Evolutionary conservation across 1,140 invertebrate species (phyloP).

Genomic region (Caerostris extrusa): DNA sequence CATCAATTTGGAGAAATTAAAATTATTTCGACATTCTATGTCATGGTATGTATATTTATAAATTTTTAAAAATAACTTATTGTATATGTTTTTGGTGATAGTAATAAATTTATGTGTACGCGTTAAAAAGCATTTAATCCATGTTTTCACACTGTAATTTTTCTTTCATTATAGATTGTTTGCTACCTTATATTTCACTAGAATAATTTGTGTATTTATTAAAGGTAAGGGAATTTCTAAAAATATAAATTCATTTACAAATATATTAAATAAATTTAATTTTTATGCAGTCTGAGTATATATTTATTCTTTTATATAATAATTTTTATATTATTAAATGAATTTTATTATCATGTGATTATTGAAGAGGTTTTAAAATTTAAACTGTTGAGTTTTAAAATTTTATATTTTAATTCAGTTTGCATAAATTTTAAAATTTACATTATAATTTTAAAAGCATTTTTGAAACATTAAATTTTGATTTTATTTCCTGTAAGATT

Average conservation of each 20-base stretch:
- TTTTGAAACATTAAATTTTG: no score
- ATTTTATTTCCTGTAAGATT: no score
- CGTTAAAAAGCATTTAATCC: neutral
- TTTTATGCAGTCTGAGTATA: no score
- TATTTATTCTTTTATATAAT: no score
- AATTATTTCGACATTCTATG: slow-evolving; percentile 98
- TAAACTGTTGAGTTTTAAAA: neutral
- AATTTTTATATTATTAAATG: no score
- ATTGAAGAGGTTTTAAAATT: neutral
- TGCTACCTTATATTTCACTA: slow-evolving; percentile 98
- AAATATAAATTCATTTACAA: no score
- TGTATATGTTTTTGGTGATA: neutral
- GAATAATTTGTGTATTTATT: slow-evolving; percentile 96
- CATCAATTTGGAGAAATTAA: slow-evolving; percentile 95
- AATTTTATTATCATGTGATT: no score
- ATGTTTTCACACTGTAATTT: neutral
- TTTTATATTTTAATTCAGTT: neutral
- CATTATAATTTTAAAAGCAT: no score
- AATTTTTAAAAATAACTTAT: neutral
- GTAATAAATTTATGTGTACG: neutral
- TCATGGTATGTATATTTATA: slow-evolving; percentile 87
- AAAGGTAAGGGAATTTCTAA: slow-evolving; percentile 83
- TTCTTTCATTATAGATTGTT: slow-evolving; percentile 83
- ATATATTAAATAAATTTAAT: no score
- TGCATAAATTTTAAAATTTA: no score